phyloP scores from a whole-genome alignment of 2,113 vertebrate species.

The Colossoma macropomum region DNA sequence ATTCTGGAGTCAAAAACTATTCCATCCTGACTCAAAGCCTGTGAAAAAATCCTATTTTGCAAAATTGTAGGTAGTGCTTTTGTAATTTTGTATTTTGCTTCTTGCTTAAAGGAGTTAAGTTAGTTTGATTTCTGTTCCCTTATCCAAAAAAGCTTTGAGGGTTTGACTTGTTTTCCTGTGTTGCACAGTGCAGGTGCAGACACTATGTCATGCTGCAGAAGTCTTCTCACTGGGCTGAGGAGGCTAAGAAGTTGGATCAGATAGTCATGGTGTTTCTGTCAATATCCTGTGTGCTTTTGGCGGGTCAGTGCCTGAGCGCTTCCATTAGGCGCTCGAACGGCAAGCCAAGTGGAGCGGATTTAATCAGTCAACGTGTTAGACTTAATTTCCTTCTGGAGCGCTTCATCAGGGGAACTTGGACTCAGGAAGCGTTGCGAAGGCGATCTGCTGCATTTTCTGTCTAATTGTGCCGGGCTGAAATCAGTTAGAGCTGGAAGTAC shows the following conservation, averaged over 20 bases:
- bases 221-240: conserved; percentile 31
- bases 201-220: conserved; percentile 45
- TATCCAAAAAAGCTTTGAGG: no score
- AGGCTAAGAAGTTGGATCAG: conserved; percentile 49
- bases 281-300: conserved; percentile 67
- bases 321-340: conserved; percentile 56
- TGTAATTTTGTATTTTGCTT: no score
- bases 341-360: conserved; percentile 67
- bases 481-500: conserved; percentile 6
- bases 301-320: conserved; percentile 39
- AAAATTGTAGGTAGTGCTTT: no score
- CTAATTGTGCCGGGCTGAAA: conserved; percentile 12
- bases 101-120: no score
- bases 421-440: neutral
- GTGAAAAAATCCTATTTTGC: no score
- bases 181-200: conserved; percentile 24
- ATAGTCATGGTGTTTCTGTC: conserved; percentile 62
- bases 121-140: no score
- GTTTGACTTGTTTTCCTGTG: conserved; percentile 2
- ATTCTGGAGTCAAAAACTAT: no score
- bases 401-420: conserved; percentile 18
- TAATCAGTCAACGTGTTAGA: conserved; percentile 61
- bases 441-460: conserved; percentile 10
- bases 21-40: no score
- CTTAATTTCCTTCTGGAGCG: conserved; percentile 40